phyloP scores from a whole-genome alignment of 2,888 invertebrate species.

The Erebia epiphron region DNA sequence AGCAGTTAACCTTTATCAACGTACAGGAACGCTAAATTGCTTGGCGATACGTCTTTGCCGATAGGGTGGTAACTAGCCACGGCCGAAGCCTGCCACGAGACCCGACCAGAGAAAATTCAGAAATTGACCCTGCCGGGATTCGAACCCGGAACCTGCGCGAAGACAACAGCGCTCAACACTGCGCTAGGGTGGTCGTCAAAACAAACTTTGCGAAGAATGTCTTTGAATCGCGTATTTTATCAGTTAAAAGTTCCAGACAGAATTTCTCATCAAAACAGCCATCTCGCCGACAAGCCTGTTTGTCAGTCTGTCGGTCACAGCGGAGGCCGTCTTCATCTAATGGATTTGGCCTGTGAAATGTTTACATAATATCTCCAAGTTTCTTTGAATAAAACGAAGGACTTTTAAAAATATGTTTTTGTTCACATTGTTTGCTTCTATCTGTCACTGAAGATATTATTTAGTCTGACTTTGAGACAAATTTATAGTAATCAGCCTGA shows the following conservation, averaged over 20 bases:
- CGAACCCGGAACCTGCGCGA: too few relatives aligned
- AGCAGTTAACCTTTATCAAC: too few relatives aligned
- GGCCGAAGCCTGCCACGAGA: too few relatives aligned
- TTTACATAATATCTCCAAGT: slow-evolving; percentile 50
- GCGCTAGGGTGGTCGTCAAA: too few relatives aligned
- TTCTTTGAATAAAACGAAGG: slow-evolving; percentile 39
- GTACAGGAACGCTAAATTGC: too few relatives aligned
- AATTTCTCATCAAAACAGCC: slow-evolving; percentile 34
- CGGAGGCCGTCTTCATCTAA: slow-evolving; percentile 61
- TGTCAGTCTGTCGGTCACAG: slow-evolving; percentile 61
- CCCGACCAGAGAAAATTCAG: too few relatives aligned
- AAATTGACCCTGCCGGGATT: too few relatives aligned
- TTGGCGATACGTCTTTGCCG: too few relatives aligned
- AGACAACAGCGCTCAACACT: too few relatives aligned
- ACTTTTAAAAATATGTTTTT: slow-evolving; percentile 31
- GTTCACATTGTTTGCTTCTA: slow-evolving; percentile 6
- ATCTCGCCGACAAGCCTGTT: slow-evolving; percentile 43
- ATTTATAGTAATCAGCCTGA: too few relatives aligned
- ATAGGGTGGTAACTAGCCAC: too few relatives aligned
- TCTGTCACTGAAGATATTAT: background rate
- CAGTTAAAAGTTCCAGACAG: slow-evolving; percentile 18
- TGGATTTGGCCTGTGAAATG: slow-evolving; percentile 59
- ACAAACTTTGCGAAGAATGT: background rate
- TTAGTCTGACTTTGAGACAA: background rate
- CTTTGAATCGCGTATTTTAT: slow-evolving; percentile 10